Evolutionary conservation across 2,113 vertebrate species (phyloP).

Genomic region (Tragelaphus buxtoni): DNA sequence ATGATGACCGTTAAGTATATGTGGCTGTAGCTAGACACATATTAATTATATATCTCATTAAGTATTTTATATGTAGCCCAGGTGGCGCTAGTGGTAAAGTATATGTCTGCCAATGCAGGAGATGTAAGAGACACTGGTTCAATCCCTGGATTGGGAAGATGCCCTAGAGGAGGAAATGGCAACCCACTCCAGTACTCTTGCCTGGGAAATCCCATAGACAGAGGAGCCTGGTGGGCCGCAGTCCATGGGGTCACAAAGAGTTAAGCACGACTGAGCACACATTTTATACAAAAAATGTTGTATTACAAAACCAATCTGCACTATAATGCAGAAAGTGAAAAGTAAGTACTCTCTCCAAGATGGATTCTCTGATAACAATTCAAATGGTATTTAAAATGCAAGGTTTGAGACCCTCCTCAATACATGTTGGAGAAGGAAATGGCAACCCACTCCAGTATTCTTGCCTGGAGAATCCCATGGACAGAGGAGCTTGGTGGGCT

Average conservation of each 20-base stretch:
- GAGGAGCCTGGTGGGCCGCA: not conserved
- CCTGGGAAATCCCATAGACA: not conserved
- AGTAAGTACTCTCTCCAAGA: not conserved
- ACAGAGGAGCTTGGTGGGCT: too few species aligned
- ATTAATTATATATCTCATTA: not conserved
- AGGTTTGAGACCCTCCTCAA: not conserved
- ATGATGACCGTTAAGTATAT: not conserved
- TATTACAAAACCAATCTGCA: not conserved
- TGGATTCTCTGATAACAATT: not conserved
- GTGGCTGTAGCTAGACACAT: not conserved
- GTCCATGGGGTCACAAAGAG: not conserved
- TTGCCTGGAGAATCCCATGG: too few species aligned
- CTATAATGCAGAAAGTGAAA: not conserved
- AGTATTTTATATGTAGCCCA: not conserved
- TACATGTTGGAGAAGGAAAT: not conserved
- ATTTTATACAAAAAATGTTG: not conserved
- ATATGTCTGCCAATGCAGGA: not conserved
- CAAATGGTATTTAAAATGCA: not conserved
- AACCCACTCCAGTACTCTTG: not conserved
- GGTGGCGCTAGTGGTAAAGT: not conserved
- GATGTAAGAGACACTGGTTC: not conserved
- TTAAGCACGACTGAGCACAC: not conserved
- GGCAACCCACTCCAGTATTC: too few species aligned
- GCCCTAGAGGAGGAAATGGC: not conserved
- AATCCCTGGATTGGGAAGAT: not conserved